Evolutionary conservation across 2,797 vertebrate species (phyloP).

Genomic region (Tadarida brasiliensis): DNA sequence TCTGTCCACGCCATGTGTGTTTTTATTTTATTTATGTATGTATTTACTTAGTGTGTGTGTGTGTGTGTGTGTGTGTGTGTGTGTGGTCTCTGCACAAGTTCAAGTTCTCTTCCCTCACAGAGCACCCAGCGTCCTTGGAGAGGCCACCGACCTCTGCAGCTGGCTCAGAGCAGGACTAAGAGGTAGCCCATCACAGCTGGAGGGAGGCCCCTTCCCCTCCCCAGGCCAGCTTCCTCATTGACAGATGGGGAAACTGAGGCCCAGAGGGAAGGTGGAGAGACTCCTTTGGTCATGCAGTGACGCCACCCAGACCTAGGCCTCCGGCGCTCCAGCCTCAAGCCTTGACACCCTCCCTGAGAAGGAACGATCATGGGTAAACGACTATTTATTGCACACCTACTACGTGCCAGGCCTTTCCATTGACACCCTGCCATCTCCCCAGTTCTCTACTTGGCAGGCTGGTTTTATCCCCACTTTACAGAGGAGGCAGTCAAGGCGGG

Average conservation of each 20-base stretch:
- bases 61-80: not conserved
- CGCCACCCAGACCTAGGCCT: not conserved
- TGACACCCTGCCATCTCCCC: rapidly evolving
- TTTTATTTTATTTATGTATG: not conserved
- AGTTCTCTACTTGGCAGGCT: not conserved
- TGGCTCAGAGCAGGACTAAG: no score
- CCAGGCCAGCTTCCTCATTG: not conserved
- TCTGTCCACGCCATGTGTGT: not conserved
- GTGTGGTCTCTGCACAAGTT: not conserved
- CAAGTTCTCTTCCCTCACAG: not conserved
- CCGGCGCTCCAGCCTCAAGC: not conserved
- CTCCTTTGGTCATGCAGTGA: no score
- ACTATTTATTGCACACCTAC: not conserved
- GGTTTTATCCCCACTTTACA: not conserved
- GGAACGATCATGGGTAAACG: not conserved
- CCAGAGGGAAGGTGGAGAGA: not conserved
- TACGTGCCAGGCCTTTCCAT: not conserved
- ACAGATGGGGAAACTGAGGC: not conserved
- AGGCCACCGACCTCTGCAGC: no score
- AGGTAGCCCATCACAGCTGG: no score
- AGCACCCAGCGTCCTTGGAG: not conserved
- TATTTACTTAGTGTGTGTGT: no score
- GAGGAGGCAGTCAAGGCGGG: not conserved
- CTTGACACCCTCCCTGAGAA: not conserved
- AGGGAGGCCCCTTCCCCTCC: not conserved